Conservation (phyloP, 2,113 vertebrate genomes). For the Gobiocypris rarus region DNA sequence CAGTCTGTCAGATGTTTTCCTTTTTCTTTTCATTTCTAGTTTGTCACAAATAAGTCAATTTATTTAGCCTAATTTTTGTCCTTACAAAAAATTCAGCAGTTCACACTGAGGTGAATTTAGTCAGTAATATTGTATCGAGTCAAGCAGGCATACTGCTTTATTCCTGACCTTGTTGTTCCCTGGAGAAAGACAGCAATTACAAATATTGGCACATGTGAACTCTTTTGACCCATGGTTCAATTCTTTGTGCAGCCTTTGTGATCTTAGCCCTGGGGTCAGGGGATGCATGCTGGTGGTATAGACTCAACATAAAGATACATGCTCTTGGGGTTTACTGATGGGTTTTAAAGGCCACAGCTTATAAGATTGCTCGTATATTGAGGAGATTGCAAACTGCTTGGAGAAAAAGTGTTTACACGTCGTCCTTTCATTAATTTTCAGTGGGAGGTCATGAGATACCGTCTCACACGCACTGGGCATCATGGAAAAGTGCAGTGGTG, state of each 20-base stretch:
- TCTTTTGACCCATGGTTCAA: slow-evolving; percentile 8
- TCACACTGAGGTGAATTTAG: not conserved
- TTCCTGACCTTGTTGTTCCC: slow-evolving; percentile 19
- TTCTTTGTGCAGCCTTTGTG: not conserved
- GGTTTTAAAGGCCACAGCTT: not conserved
- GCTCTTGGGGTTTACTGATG: slow-evolving; percentile 5
- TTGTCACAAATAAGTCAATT: not conserved
- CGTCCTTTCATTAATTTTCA: slow-evolving; percentile 60
- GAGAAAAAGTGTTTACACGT: slow-evolving; percentile 29
- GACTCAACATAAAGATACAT: not conserved
- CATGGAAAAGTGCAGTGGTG: slow-evolving; percentile 44
- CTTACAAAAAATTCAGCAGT: not conserved
- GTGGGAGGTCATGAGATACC: slow-evolving; percentile 64
- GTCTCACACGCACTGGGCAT: slow-evolving; percentile 44
- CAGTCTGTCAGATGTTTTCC: not conserved
- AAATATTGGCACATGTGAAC: slow-evolving; percentile 22
- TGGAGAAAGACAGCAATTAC: slow-evolving; percentile 28
- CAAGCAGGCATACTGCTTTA: not conserved
- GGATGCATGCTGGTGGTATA: not conserved
- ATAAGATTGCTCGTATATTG: not conserved
- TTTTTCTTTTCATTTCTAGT: not conserved
- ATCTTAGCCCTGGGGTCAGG: not conserved
- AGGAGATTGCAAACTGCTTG: not conserved
- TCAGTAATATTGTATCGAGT: not conserved
- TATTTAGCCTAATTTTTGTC: not conserved